Base-by-base conservation (phyloP, 2,797 vertebrate species). In the Heliangelus exortis region DNA sequence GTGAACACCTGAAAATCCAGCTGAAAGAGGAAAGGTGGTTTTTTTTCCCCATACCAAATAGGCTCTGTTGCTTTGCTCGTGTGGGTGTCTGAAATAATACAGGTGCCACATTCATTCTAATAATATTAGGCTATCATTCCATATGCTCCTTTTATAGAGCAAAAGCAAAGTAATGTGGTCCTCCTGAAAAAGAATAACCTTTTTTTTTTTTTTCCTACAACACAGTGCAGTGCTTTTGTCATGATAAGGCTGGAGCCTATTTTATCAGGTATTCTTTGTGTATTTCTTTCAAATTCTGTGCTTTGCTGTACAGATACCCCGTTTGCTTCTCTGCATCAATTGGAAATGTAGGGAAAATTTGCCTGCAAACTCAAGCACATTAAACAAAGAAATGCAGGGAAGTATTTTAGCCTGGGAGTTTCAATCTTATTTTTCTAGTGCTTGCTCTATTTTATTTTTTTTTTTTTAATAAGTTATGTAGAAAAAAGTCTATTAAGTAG, bases 1-100 rank as follows among this genome's bases (percentile, higher is more conserved):
- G 33, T 41, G 55, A 33, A n/a, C 22, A 48, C 1, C 0, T 53
- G 43, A 43, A 54, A 89, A 45, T 2, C 13, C 25, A 6, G 0
- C 39, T n/a, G 22, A 51, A 59, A 57, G 29, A 54, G 26, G 43
- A 59, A 74, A 43, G 6, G 15, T 63, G 11, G 39, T 12, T 13
- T 41, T 5, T 45, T 53, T 53, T 54, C 31, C 26, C 43, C 29
- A 6, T 5, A 14, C 6, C 31, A 50, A 45, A 83, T 79, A 36
- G 31, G 20, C 41, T 34, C 6, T 2, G 18, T 54, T 84, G 41
- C 47, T 76, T 41, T 48, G 59, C 57, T 45, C 66, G n/a, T 65
- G n/a, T 1, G 4, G 4, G 2, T n/a, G 7, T 31, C 41, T 50
- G 20, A 68, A 55, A 25, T 43, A 76, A 65, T 6, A 45, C 16